These are phyloP conservation scores for Onthophagus taurus DNA, from an alignment of 1,140 invertebrate species.

Conservation along the genomic window DNA sequence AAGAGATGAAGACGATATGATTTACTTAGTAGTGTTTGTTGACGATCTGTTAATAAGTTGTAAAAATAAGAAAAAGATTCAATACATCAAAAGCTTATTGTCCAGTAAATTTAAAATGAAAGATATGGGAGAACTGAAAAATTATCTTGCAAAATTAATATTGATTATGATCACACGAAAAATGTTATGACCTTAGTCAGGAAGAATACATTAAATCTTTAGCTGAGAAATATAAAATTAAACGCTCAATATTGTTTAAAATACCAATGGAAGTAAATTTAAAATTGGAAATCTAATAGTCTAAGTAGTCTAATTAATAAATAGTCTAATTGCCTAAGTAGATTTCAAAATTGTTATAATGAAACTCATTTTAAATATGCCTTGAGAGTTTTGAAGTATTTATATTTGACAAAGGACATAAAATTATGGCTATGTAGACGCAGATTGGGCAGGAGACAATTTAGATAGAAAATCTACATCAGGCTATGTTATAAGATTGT, in stretches of 20 bases:
- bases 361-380: slow-evolving; percentile 23
- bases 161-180: slow-evolving; percentile 17
- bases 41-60: slow-evolving; percentile 17
- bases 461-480: slow-evolving; percentile 33
- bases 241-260: slow-evolving; percentile 21
- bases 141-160: slow-evolving; percentile 21
- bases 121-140: slow-evolving; percentile 16
- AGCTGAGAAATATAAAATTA: slow-evolving; percentile 12
- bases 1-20: background rate
- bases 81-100: slow-evolving; percentile 7
- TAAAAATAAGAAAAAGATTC: slow-evolving; percentile 6
- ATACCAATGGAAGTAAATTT: slow-evolving; percentile 40
- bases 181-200: slow-evolving; percentile 15
- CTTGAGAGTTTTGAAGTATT: background rate
- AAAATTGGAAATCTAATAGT: slow-evolving; percentile 36
- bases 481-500: slow-evolving; percentile 28
- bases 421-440: slow-evolving; percentile 35
- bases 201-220: slow-evolving; percentile 15
- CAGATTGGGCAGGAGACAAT: slow-evolving; percentile 32
- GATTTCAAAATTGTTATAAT: slow-evolving; percentile 35
- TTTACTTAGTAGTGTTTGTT: slow-evolving; percentile 14
- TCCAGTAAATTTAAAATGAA: slow-evolving; percentile 16
- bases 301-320: slow-evolving; percentile 16
- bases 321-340: slow-evolving; percentile 27
- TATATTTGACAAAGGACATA: slow-evolving; percentile 4